Evolutionary conservation across 2,113 vertebrate genomes (phyloP).

Genomic region (Pachyramphus minor): DNA sequence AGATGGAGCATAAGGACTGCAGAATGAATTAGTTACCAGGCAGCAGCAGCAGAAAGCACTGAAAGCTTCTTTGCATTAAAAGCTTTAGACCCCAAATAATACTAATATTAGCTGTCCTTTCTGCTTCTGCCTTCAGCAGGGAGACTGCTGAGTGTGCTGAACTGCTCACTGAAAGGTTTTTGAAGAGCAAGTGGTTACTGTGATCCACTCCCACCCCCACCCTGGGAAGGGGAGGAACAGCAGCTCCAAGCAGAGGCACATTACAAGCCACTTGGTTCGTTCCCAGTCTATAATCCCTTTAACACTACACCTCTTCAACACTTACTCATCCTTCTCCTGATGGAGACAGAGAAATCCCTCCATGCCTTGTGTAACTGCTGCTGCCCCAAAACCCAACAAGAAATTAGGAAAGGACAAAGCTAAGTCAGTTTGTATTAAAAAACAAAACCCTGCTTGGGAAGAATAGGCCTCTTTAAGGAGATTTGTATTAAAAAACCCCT

Average conservation of each 20-base stretch:
- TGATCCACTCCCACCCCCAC: slow-evolving; percentile 33
- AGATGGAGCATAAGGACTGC: neutral
- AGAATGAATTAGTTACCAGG: slow-evolving; percentile 14
- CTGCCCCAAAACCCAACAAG: neutral
- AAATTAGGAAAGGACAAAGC: neutral
- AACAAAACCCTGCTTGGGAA: neutral
- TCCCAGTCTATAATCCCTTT: slow-evolving; percentile 22
- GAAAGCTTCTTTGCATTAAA: neutral
- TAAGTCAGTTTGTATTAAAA: neutral
- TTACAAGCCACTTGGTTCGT: neutral
- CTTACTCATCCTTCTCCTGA: slow-evolving; percentile 55
- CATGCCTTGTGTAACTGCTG: neutral
- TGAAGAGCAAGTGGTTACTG: neutral
- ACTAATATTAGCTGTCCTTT: slow-evolving; percentile 20
- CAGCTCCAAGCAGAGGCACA: neutral
- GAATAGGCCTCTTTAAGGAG: neutral
- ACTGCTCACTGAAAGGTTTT: neutral
- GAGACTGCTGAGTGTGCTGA: neutral
- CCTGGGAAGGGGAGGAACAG: neutral
- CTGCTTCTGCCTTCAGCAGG: slow-evolving; percentile 22
- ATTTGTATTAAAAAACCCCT: neutral
- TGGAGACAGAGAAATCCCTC: slow-evolving; percentile 22
- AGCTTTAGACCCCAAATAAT: neutral
- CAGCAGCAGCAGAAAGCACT: neutral
- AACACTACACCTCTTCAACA: slow-evolving; percentile 53